Base-by-base conservation (phyloP, 2,797 vertebrate species). In the Acrossocheilus wenchowensis region DNA sequence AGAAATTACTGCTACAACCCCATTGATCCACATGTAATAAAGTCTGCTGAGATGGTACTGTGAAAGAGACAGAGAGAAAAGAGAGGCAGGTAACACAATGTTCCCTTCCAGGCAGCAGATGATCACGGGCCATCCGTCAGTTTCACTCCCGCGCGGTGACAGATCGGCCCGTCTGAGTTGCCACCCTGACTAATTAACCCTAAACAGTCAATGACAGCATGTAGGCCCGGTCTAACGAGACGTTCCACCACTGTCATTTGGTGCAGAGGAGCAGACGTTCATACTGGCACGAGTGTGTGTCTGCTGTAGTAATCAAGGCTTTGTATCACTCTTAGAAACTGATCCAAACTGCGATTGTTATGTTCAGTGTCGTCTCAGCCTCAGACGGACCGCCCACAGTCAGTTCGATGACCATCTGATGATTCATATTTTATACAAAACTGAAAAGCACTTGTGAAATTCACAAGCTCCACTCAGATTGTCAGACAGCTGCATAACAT, bases 101-200 rank as follows among this genome's bases (percentile, higher is more conserved):
- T 79, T 85, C 43, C 39, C 26, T 39, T 57, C 60, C 64, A 82
- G 78, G n/a, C 60, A 62, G 87, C 64, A 81, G 45, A 81, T 84
- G 77, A 75, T 85, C 52, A 72, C 4, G 6, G 66, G 87, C 78
- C 48, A 81, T 75, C 81, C 39, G 45, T 88, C 81, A 80, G 45
- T 74, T 66, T 88, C 74, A 52, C 71, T 78, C 45, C 45, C 21
- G 17, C 30, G 48, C 64, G 5, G 23, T 75, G 88, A 83, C 81
- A 60, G 80, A 85, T 60, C 43, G 75, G 48, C 81, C 39, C 34
- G 39, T 86, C 62, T 83, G 88, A 82, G 66, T 30, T n/a, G 69
- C 80, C 83, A 85, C 75, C 86, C 86, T 81, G 68, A 75, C 41
- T 83, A 77, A 80, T 83, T 78, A 75, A 73, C 66, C 54, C 74